A percentile compares a stretch with the other conserved stretches of the same genome.
Evolutionary conservation across 35 echinoderm and acorn worm species (phyloP).

Genomic region (Eucidaris tribuloides): DNA sequence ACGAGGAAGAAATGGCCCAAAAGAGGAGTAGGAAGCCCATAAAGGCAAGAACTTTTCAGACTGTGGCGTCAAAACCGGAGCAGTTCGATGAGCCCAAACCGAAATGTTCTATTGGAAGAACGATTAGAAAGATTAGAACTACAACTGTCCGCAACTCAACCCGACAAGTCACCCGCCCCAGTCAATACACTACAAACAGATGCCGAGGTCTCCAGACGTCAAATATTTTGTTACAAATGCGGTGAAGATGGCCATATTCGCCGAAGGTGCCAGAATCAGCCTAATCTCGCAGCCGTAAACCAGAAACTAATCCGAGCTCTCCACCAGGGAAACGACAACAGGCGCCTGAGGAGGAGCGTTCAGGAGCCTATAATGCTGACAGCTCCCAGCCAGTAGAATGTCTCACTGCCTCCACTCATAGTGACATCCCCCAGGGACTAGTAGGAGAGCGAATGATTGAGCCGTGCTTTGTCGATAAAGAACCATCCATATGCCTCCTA

Average conservation of each 20-base stretch:
- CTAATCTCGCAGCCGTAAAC: constrained; percentile 18
- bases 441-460: constrained; percentile 30
- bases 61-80: not conserved
- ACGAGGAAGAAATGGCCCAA: constrained; percentile 23
- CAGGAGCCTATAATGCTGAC: constrained; percentile 14
- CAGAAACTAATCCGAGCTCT: constrained; percentile 33
- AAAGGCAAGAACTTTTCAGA: not conserved
- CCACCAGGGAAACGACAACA: constrained; percentile 45
- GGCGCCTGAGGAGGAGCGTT: constrained; percentile 40
- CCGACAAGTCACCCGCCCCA: not conserved
- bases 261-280: constrained; percentile 1
- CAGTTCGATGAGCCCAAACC: too few species aligned
- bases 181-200: not conserved
- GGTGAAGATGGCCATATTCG: constrained; percentile 46
- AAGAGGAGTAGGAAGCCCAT: not conserved
- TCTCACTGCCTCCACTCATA: not conserved
- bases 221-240: constrained; percentile 59
- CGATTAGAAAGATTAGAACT: not conserved
- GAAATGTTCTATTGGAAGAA: not conserved
- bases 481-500: not conserved
- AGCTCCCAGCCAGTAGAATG: not conserved
- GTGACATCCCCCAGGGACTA: constrained; percentile 34
- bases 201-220: not conserved
- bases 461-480: constrained; percentile 21
- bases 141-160: not conserved